Conservation (phyloP, 2,888 invertebrate species). For the Xylota segnis region DNA sequence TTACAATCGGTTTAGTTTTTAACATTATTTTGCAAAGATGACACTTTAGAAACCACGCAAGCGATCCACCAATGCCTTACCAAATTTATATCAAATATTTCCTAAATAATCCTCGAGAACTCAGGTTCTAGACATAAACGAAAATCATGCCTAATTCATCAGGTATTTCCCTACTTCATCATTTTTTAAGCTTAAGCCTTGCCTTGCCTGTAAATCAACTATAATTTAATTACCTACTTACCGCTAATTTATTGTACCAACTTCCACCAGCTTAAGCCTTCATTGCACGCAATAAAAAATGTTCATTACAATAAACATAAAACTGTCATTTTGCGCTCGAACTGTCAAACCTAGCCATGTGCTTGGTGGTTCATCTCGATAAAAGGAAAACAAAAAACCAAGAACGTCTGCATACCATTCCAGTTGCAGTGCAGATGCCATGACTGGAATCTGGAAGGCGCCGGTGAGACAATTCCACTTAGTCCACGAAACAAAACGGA, state of each 20-base stretch:
- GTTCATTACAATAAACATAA: conserved; percentile 29
- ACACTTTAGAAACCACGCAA: no score
- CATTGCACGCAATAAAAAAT: conserved; percentile 53
- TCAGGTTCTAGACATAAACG: no score
- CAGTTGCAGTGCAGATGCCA: conserved; percentile 61
- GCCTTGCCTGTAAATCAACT: conserved; percentile 33
- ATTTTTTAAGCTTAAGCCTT: neutral
- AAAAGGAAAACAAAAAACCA: neutral
- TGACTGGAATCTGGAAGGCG: conserved; percentile 39
- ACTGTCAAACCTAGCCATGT: conserved; percentile 63
- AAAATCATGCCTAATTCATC: neutral
- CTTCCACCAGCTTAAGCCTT: conserved; percentile 14
- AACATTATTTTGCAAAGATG: no score
- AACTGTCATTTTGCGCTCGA: conserved; percentile 68
- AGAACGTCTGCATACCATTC: conserved; percentile 38
- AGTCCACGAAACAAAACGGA: conserved; percentile 22
- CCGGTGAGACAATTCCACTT: conserved; percentile 11
- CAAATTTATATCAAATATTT: no score
- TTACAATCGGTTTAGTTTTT: no score
- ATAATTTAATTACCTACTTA: conserved; percentile 55
- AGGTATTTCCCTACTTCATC: neutral
- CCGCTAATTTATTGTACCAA: conserved; percentile 55
- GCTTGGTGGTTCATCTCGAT: conserved; percentile 38
- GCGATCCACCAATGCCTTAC: no score
- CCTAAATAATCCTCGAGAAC: no score